phyloP scores from a whole-genome alignment of 2,113 vertebrate genomes.

The Ivindomyrus marchei region DNA sequence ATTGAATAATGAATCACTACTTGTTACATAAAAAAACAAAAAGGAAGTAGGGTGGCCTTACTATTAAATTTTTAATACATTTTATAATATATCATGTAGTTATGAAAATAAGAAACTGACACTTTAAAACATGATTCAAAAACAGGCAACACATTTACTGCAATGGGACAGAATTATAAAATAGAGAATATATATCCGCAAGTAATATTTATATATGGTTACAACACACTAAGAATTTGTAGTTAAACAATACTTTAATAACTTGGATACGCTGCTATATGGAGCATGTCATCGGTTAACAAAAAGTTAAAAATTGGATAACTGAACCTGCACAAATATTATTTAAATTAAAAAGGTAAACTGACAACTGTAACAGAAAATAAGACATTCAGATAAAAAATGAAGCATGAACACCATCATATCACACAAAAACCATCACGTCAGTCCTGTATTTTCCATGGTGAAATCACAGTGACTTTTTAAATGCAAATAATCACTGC shows the following conservation, averaged over 20 bases:
- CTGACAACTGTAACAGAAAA: background rate
- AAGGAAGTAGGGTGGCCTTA: background rate
- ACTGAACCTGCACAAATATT: background rate
- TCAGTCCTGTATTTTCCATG: constrained; percentile 27
- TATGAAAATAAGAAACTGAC: constrained; percentile 22
- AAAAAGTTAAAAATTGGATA: background rate
- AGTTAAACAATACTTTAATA: background rate
- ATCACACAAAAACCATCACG: background rate
- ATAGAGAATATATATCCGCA: background rate
- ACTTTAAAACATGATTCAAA: constrained; percentile 16
- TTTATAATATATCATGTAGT: background rate
- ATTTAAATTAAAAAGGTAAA: background rate
- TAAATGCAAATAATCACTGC: constrained; percentile 3
- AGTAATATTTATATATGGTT: background rate
- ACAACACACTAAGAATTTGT: background rate
- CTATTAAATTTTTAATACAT: background rate
- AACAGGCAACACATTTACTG: constrained; percentile 22
- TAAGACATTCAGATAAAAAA: constrained; percentile 20
- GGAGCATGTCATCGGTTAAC: background rate
- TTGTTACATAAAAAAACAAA: background rate
- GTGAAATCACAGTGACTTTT: constrained; percentile 43
- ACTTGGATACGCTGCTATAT: background rate
- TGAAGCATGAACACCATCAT: constrained; percentile 10
- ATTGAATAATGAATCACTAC: background rate
- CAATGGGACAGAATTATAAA: constrained; percentile 28